Evolutionary conservation across 2,797 vertebrate species (phyloP).

Genomic region (Phrynocephalus guinanensis): DNA sequence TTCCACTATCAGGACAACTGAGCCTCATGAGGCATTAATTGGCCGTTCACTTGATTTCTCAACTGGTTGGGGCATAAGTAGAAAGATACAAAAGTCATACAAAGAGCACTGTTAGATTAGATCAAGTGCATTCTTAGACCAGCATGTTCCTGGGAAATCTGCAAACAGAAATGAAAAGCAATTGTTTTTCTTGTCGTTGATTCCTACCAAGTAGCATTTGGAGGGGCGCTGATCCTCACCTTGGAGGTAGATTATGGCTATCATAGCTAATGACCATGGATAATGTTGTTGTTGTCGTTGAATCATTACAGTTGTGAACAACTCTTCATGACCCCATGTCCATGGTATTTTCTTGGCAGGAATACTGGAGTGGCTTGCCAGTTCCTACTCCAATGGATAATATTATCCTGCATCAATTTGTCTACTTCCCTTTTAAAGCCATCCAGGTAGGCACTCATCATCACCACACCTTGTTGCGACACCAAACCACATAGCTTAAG

Average conservation of each 20-base stretch:
- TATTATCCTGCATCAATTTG: neutral
- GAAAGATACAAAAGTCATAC: neutral
- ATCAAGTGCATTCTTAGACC: neutral
- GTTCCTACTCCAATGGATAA: neutral
- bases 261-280: neutral
- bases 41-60: neutral
- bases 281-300: neutral
- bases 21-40: neutral
- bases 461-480: neutral
- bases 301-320: too few species aligned
- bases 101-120: neutral
- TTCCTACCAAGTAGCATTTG: neutral
- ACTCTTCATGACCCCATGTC: too few species aligned
- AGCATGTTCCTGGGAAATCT: neutral
- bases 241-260: neutral
- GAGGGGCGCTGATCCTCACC: neutral
- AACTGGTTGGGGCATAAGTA: neutral
- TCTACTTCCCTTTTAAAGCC: neutral
- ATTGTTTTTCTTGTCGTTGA: neutral
- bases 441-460: neutral
- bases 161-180: neutral
- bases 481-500: neutral
- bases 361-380: too few species aligned
- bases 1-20: neutral
- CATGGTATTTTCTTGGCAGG: too few species aligned